Evolutionary conservation across 2,797 vertebrate species (phyloP).

Genomic region (Morelia viridis): DNA sequence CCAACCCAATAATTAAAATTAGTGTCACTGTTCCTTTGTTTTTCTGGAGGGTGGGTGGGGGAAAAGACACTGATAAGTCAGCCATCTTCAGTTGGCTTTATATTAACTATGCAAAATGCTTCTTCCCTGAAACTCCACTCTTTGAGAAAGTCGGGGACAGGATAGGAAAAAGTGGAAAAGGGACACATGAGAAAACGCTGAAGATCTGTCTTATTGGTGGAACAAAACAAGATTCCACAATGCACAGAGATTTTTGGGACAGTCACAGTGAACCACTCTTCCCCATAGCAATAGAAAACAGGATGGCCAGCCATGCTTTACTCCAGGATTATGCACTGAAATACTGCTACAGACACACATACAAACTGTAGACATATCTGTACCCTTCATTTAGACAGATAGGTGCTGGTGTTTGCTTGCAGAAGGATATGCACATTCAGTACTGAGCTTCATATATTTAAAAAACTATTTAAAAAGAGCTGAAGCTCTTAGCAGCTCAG

Average conservation of each 20-base stretch:
- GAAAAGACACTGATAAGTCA: neutral
- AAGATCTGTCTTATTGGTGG: constrained; percentile 10
- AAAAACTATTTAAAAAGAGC: neutral
- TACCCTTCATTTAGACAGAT: constrained; percentile 6
- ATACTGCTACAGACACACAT: neutral
- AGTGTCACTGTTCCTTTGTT: neutral
- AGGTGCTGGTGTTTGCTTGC: neutral
- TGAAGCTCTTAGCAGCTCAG: too few relatives aligned
- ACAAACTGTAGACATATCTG: fast-evolving
- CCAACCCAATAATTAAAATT: neutral
- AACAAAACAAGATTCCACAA: constrained; percentile 23
- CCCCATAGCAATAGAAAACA: constrained; percentile 18
- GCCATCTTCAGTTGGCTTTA: neutral
- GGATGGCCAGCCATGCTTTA: constrained; percentile 20
- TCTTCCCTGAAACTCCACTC: neutral
- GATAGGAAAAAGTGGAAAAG: constrained; percentile 17
- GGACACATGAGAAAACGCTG: neutral
- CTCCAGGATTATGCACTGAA: neutral
- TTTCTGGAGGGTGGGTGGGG: neutral
- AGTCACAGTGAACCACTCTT: neutral
- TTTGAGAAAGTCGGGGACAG: neutral
- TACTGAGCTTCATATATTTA: neutral
- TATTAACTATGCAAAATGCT: constrained; percentile 3
- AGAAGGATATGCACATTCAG: neutral
- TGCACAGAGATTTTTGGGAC: neutral